A percentile compares a stretch with the other conserved stretches of the same genome.
Conservation (phyloP, 2,113 vertebrate genomes). For the Emberiza fucata region DNA sequence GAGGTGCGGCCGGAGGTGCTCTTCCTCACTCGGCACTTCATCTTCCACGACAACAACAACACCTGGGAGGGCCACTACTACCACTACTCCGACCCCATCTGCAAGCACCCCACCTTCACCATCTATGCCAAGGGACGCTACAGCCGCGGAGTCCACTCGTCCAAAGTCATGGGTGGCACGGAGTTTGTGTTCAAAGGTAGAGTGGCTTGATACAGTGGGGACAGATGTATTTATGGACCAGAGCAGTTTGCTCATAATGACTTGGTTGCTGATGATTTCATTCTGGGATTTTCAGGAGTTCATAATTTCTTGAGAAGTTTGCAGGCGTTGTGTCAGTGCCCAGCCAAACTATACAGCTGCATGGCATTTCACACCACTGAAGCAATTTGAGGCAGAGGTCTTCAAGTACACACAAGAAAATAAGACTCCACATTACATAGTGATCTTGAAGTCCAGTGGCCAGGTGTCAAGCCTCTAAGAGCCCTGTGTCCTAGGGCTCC, state of each 20-base stretch:
- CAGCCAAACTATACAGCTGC: not conserved
- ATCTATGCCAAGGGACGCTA: slow-evolving; percentile 93
- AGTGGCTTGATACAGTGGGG: not conserved
- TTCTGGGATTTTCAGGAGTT: not conserved
- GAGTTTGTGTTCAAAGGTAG: slow-evolving; percentile 97
- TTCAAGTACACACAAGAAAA: not conserved
- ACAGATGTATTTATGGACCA: not conserved
- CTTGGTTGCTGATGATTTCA: not conserved
- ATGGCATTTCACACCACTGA: not conserved
- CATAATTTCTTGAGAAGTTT: not conserved
- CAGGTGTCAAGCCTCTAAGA: not conserved
- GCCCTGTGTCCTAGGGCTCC: not conserved
- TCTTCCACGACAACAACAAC: slow-evolving; percentile 93
- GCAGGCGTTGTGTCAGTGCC: not conserved
- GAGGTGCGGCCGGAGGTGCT: slow-evolving; percentile 95
- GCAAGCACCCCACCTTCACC: slow-evolving; percentile 94
- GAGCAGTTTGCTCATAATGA: accelerated
- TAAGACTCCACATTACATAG: not conserved
- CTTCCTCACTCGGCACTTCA: slow-evolving; percentile 94
- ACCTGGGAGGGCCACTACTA: slow-evolving; percentile 98
- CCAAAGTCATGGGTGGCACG: slow-evolving; percentile 87
- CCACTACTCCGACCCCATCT: slow-evolving; percentile 95
- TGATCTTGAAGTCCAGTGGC: not conserved
- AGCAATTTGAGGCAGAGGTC: not conserved
- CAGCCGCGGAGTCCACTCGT: slow-evolving; percentile 86